Conservation (phyloP, 2,888 invertebrate species). For the Dolichomitus sp. region DNA sequence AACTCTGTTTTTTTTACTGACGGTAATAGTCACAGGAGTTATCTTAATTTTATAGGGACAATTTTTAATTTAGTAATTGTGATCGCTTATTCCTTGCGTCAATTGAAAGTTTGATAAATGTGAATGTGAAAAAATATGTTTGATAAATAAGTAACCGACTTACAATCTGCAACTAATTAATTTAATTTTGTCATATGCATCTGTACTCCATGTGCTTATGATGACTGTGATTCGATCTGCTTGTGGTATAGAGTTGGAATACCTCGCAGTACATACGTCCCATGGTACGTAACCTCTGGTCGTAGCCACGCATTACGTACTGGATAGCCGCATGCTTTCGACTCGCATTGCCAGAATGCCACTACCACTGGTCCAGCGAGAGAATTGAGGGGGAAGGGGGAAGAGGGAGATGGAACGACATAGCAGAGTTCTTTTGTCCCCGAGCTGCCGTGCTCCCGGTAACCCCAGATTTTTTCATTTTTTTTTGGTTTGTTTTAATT, state of each 20-base stretch:
- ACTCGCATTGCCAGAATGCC: constrained; percentile 43
- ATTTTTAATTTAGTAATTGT: too few relatives aligned
- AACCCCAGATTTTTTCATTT: constrained; percentile 47
- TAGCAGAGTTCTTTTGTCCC: constrained; percentile 67
- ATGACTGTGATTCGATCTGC: background rate
- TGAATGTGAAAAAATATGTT: background rate
- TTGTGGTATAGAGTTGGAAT: constrained; percentile 1
- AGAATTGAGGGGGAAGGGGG: constrained; percentile 26
- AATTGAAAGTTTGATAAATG: too few relatives aligned
- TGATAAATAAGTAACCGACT: too few relatives aligned
- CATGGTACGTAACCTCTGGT: constrained; percentile 21
- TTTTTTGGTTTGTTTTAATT: constrained; percentile 15
- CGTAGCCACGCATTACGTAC: constrained; percentile 23
- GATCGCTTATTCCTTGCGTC: too few relatives aligned
- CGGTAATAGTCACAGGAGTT: too few relatives aligned
- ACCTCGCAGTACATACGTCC: constrained; percentile 27
- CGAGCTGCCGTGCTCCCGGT: constrained; percentile 58
- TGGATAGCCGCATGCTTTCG: constrained; percentile 31
- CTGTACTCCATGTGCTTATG: background rate
- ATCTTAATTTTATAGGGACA: too few relatives aligned
- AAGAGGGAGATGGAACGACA: constrained; percentile 41
- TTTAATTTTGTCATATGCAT: background rate
- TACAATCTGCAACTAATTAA: background rate
- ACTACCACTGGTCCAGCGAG: constrained; percentile 29
- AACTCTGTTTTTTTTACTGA: too few relatives aligned